These are phyloP conservation scores for Phymatocera aterrima DNA, from an alignment of 2,888 invertebrate genomes.

Conservation along the genomic window DNA sequence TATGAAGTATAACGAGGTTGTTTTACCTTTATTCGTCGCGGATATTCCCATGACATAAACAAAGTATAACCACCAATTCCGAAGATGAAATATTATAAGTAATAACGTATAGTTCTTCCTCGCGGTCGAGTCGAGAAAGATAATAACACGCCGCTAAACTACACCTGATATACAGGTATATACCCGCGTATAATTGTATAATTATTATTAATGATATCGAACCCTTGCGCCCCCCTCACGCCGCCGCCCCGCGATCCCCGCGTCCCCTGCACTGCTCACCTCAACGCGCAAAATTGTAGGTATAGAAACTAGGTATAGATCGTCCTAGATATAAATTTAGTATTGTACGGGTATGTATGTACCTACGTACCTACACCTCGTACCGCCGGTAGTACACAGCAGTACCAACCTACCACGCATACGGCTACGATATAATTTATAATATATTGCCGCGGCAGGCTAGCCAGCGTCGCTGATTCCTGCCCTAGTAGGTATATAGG, in stretches of 20 bases:
- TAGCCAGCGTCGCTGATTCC: too few relatives aligned
- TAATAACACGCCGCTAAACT: constrained; percentile 74
- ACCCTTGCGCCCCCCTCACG: constrained; percentile 58
- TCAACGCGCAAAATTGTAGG: constrained; percentile 61
- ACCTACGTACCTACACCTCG: not conserved
- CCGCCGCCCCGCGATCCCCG: not conserved
- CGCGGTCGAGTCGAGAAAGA: constrained; percentile 63
- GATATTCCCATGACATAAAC: not conserved
- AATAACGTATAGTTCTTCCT: constrained; percentile 63
- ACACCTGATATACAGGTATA: constrained; percentile 49
- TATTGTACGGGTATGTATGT: too few relatives aligned
- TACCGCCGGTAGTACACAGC: too few relatives aligned
- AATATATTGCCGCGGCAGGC: constrained; percentile 75
- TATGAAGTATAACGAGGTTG: not conserved
- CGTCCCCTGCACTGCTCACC: constrained; percentile 56
- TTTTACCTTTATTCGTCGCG: constrained; percentile 1
- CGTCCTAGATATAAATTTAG: not conserved
- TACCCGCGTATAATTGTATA: constrained; percentile 73
- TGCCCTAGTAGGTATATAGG: too few relatives aligned
- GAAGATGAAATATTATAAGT: constrained; percentile 75
- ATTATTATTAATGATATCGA: constrained; percentile 75
- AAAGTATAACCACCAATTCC: constrained; percentile 74
- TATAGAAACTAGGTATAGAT: too few relatives aligned
- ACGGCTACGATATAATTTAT: constrained; percentile 74
- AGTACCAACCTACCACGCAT: too few relatives aligned